Conservation (phyloP, 2,888 invertebrate species). For the Leptopilina drosophilae region DNA sequence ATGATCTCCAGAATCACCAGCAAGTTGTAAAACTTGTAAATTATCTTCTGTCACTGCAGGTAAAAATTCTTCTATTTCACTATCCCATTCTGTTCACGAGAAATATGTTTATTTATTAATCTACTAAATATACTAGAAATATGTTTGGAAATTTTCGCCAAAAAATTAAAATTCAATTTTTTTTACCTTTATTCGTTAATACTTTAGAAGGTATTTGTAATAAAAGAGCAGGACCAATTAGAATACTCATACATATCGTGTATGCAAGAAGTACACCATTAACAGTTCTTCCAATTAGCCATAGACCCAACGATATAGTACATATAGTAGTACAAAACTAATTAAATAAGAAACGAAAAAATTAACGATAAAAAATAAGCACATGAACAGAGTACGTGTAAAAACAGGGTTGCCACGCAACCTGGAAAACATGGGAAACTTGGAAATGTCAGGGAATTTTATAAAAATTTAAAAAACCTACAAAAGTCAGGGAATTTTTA, state of each 20-base stretch:
- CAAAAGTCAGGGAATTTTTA: too few relatives aligned
- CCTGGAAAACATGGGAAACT: too few relatives aligned
- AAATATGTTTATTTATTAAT: background rate
- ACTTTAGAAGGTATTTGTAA: conserved; percentile 65
- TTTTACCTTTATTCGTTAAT: conserved; percentile 67
- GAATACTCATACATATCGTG: conserved; percentile 69
- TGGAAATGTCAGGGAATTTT: too few relatives aligned
- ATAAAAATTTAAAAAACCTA: too few relatives aligned
- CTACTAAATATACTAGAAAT: too few relatives aligned
- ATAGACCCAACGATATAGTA: conserved; percentile 66
- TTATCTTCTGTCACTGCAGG: conserved; percentile 74
- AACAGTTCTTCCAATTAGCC: conserved; percentile 69
- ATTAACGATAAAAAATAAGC: background rate
- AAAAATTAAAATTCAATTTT: background rate
- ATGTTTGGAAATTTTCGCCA: background rate
- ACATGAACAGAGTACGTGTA: too few relatives aligned
- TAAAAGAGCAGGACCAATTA: conserved; percentile 68
- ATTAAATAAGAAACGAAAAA: conserved; percentile 44
- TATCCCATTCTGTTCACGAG: conserved; percentile 72
- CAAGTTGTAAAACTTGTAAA: conserved; percentile 73
- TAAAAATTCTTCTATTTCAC: conserved; percentile 75
- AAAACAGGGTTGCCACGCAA: too few relatives aligned
- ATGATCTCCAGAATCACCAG: conserved; percentile 73
- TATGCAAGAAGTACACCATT: conserved; percentile 69
- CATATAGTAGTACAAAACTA: conserved; percentile 72